These are phyloP conservation scores for Leucophenga varia DNA, from an alignment of 1,140 invertebrate species.

Conservation along the genomic window DNA sequence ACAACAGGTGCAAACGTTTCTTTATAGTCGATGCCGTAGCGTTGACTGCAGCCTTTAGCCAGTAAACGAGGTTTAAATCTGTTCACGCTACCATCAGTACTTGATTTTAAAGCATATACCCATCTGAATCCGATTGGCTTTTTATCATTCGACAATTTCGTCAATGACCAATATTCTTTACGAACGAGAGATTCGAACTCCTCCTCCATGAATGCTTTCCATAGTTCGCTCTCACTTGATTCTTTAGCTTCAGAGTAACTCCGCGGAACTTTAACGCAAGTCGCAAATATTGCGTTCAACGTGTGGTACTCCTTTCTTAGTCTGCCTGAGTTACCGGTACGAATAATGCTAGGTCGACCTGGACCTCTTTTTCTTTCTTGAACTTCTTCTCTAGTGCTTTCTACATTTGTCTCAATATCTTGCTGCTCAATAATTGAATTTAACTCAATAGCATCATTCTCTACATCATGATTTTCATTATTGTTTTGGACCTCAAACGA, in stretches of 20 bases:
- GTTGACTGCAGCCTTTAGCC: constrained; percentile 34
- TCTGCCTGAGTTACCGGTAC: no score
- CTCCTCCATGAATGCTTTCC: constrained; percentile 5
- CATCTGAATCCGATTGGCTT: constrained; percentile 16
- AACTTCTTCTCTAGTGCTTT: no score
- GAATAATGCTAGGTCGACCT: no score
- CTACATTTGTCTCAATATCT: no score
- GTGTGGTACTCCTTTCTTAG: not conserved
- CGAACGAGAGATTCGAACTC: no score
- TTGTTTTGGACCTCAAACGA: no score
- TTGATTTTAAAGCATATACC: constrained; percentile 44
- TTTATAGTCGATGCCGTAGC: constrained; percentile 38
- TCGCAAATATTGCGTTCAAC: not conserved
- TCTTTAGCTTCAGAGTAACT: constrained; percentile 12
- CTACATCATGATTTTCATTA: no score
- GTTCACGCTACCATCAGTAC: constrained; percentile 25
- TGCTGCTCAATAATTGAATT: no score
- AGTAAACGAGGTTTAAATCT: constrained; percentile 51
- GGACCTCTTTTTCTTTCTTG: no score
- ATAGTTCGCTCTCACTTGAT: no score
- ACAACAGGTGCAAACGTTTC: constrained; percentile 48
- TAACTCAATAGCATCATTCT: no score
- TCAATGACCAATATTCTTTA: constrained; percentile 20
- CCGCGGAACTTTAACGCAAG: constrained; percentile 22
- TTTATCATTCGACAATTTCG: constrained; percentile 6